Evolutionary conservation across 2,113 vertebrate genomes (phyloP), one percentile per base, ranked within the genome.

Genomic region (Guaruba guarouba): DNA sequence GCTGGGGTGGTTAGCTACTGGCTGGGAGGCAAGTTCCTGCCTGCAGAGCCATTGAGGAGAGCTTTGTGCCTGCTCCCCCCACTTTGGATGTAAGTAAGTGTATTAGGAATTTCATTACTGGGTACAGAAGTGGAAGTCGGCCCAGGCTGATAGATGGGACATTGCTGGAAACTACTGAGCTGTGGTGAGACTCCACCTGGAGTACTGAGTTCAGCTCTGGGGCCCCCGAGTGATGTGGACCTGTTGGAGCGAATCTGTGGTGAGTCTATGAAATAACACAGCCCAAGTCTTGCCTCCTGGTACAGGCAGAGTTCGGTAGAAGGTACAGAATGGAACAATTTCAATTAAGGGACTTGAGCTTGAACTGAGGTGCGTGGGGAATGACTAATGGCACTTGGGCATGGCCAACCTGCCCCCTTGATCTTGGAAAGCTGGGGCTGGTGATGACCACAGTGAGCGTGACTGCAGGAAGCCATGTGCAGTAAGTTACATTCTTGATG

Each of bases 291-390:
- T 31, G 1, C 23, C 8, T 80, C 22, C 7, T 3, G 5, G 41
- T 43, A 41, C 35, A 73, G 33, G 13, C 16, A 10, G 12, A 2
- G 2, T 1, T 3, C 9, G 33, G 27, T 33, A 35, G 44, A 39
- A 57, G 22, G 35, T 41, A 20, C 0, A 1, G 31, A 24, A n/a
- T 6, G 9, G 3, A 12, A 11, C 0, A 0, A 25, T 62, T 43
- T 24, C 18, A 41, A 2, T 23, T 2, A 35, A 49, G 22, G 68
- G 25, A n/a, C 41, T 14, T 27, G 19, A 75, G 18, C 16, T 11
- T 22, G 37, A 49, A 13, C 17, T 11, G 33, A 37, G 16, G 46
- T 3, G 19, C 16, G 29, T 6, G 68, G 18, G 33, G 22, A 16
- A 16, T n/a, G 22, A 49, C 17, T 10, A 27, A 39, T 24, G 24